These are phyloP conservation scores for Takifugu ocellatus DNA, from an alignment of 2,797 vertebrate genomes.

Conservation along the genomic window DNA sequence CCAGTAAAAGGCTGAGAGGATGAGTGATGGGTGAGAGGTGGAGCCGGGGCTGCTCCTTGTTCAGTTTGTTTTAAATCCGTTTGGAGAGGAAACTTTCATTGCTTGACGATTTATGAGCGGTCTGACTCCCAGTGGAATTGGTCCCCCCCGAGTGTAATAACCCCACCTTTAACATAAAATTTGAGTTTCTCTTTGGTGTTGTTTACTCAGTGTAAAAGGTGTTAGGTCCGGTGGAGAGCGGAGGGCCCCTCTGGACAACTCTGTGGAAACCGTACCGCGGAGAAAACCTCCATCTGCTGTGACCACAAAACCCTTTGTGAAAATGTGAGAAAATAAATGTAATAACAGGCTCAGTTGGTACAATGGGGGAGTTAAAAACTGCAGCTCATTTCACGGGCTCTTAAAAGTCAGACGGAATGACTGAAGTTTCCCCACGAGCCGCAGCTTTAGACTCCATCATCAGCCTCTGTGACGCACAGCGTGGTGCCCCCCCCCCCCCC, in stretches of 20 bases:
- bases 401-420: constrained; percentile 17
- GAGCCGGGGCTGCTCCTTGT: constrained; percentile 42
- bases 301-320: constrained; percentile 38
- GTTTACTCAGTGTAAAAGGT: constrained; percentile 67
- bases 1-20: constrained; percentile 38
- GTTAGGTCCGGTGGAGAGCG: constrained; percentile 57
- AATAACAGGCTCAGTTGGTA: constrained; percentile 10
- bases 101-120: constrained; percentile 71
- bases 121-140: constrained; percentile 57
- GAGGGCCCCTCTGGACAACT: constrained; percentile 28
- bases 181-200: constrained; percentile 49
- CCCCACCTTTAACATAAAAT: constrained; percentile 56
- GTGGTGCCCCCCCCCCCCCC: constrained; percentile 36
- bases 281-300: constrained; percentile 41
- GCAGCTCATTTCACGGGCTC: constrained; percentile 7
- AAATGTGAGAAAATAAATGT: constrained; percentile 40
- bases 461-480: constrained; percentile 35
- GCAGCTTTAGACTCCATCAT: constrained; percentile 7
- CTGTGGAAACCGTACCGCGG: constrained; percentile 35
- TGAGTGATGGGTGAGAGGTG: constrained; percentile 30
- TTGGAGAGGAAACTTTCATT: constrained; percentile 74
- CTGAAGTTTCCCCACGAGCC: constrained; percentile 12
- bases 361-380: constrained; percentile 2
- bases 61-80: constrained; percentile 73
- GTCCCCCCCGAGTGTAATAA: constrained; percentile 54